A percentile compares a stretch with the other conserved stretches of the same genome.
Evolutionary conservation across 2,797 vertebrate genomes (phyloP).

Genomic region (Xenopus petersii): DNA sequence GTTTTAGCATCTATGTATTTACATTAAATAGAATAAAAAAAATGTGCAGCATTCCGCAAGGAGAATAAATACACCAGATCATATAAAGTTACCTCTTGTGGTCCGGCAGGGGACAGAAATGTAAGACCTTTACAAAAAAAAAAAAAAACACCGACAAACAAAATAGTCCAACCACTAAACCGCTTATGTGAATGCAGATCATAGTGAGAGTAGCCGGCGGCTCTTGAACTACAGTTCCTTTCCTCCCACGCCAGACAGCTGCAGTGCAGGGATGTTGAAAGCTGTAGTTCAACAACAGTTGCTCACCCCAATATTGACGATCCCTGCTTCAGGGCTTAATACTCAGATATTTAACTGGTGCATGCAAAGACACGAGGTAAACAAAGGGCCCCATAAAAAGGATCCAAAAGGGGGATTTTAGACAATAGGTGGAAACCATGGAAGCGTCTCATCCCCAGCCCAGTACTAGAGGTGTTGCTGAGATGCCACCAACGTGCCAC

Average conservation of each 20-base stretch:
- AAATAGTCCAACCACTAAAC: conserved; percentile 24
- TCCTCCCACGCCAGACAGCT: neutral
- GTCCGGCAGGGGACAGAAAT: conserved; percentile 49
- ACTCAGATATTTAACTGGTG: conserved; percentile 63
- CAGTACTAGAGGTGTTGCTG: too few species aligned
- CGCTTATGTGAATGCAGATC: conserved; percentile 37
- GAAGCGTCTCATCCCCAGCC: neutral
- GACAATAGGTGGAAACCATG: conserved; percentile 3
- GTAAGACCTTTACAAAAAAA: conserved; percentile 33
- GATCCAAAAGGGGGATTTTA: neutral
- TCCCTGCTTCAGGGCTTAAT: conserved; percentile 41
- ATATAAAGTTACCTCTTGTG: conserved; percentile 50
- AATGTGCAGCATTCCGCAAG: conserved; percentile 66
- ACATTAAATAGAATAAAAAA: conserved; percentile 59
- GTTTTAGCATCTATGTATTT: conserved; percentile 47
- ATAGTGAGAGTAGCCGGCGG: neutral
- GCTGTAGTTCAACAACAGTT: neutral
- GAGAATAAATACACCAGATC: conserved; percentile 79
- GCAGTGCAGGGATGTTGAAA: too few species aligned
- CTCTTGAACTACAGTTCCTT: neutral
- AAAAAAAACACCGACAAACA: conserved; percentile 17
- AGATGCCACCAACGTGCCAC: too few species aligned
- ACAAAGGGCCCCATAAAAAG: neutral
- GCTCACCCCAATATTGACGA: neutral
- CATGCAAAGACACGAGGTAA: conserved; percentile 63